Percentiles rank a stretch among this genome's conserved stretches.
These are phyloP conservation scores for Oryzias celebensis DNA, from an alignment of 2,113 vertebrate species.

Conservation along the genomic window DNA sequence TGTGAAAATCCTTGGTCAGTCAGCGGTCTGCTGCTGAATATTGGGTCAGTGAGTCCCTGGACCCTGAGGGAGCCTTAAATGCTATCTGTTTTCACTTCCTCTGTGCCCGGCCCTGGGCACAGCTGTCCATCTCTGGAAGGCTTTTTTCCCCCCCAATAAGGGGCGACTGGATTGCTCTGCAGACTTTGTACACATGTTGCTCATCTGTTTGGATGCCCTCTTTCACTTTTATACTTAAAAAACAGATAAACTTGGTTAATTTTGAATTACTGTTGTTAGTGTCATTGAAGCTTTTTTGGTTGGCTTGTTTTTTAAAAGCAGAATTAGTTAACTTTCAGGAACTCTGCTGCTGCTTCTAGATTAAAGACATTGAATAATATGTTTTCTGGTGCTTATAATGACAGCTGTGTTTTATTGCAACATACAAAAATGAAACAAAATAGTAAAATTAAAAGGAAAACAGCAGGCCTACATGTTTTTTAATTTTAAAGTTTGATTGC, in stretches of 20 bases:
- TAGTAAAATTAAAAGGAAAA: no score
- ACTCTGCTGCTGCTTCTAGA: no score
- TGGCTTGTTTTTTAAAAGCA: background rate
- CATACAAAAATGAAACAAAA: no score
- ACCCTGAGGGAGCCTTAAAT: constrained; percentile 66
- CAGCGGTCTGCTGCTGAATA: constrained; percentile 53
- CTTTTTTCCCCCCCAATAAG: constrained; percentile 71
- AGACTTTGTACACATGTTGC: constrained; percentile 54
- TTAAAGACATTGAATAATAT: no score
- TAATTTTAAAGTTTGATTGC: no score
- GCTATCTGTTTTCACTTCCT: constrained; percentile 70
- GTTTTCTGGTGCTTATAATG: no score
- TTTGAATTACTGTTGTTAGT: constrained; percentile 8
- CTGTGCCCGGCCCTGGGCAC: constrained; percentile 71
- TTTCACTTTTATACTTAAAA: constrained; percentile 59
- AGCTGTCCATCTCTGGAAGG: constrained; percentile 75
- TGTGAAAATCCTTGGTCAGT: constrained; percentile 57
- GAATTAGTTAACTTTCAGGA: background rate
- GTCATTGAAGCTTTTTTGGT: constrained; percentile 1
- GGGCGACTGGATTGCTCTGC: constrained; percentile 53
- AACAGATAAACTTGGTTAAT: constrained; percentile 19
- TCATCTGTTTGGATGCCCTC: constrained; percentile 63
- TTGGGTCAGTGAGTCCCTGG: constrained; percentile 62
- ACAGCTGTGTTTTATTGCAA: no score
- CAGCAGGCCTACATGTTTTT: no score